Evolutionary conservation across 2,888 invertebrate species (phyloP).

Genomic region (Drosophila algonquin): DNA sequence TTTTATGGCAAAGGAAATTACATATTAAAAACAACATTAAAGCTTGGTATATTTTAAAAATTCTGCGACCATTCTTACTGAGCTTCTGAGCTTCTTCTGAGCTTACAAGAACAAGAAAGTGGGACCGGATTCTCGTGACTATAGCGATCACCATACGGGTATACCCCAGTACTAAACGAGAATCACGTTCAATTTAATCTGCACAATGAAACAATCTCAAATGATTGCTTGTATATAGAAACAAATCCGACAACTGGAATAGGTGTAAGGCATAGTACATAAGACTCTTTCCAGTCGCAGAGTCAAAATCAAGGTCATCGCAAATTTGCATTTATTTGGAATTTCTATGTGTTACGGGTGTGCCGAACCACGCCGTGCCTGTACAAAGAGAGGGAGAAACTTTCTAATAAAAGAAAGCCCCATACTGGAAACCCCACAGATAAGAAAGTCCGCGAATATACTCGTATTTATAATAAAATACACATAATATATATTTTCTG

Average conservation of each 20-base stretch:
- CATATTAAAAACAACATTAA: no score
- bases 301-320: conserved; percentile 60
- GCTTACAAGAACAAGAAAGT: no score
- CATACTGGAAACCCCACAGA: conserved; percentile 40
- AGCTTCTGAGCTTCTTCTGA: no score
- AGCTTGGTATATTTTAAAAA: no score
- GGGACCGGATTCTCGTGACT: neutral
- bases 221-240: conserved; percentile 3
- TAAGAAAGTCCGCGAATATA: conserved; percentile 37
- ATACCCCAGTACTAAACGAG: neutral
- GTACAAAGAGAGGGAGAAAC: conserved; percentile 39
- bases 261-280: neutral
- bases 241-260: conserved; percentile 3
- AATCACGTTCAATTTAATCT: neutral
- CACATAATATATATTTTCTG: conserved; percentile 27
- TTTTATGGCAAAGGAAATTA: no score
- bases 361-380: conserved; percentile 26
- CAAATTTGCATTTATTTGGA: conserved; percentile 35
- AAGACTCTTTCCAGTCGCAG: neutral
- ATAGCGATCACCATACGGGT: neutral
- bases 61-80: no score
- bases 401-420: conserved; percentile 61
- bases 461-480: conserved; percentile 34
- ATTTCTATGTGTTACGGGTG: neutral
- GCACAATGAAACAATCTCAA: neutral